phyloP scores from a whole-genome alignment of 2,888 invertebrate genomes.

The Oscheius sp. region DNA sequence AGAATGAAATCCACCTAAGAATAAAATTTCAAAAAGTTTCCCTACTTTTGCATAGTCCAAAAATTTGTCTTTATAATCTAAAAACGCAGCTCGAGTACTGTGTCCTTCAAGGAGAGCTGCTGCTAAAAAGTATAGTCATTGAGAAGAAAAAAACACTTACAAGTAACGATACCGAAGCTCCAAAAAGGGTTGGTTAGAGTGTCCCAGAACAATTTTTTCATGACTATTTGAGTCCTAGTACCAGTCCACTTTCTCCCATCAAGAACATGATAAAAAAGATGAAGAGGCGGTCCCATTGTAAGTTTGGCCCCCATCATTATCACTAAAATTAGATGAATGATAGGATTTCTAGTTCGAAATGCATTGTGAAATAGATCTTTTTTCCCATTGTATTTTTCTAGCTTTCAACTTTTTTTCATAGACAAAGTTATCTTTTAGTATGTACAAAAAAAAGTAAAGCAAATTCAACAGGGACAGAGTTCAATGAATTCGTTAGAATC shows the following conservation, averaged over 20 bases:
- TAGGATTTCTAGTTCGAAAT: not conserved
- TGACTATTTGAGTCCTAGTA: constrained; percentile 24
- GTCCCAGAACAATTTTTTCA: constrained; percentile 48
- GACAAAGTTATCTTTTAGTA: too few species aligned
- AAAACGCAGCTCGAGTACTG: not conserved
- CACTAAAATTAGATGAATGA: constrained; percentile 30
- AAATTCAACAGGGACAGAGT: too few species aligned
- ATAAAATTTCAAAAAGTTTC: too few species aligned
- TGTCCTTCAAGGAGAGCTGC: constrained; percentile 29
- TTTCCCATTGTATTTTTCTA: too few species aligned
- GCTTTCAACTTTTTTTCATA: too few species aligned
- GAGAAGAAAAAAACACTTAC: constrained; percentile 21
- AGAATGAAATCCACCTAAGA: constrained; percentile 81
- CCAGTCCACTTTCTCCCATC: constrained; percentile 45
- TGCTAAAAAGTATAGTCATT: not conserved
- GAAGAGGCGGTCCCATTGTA: constrained; percentile 46
- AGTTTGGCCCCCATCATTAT: constrained; percentile 48
- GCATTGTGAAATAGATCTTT: too few species aligned
- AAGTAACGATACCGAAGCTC: constrained; percentile 45
- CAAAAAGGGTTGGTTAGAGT: constrained; percentile 43
- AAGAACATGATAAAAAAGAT: constrained; percentile 42
- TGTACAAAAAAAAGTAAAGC: too few species aligned
- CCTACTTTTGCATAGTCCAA: not conserved
- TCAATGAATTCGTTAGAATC: too few species aligned
- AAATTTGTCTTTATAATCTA: constrained; percentile 7